phyloP scores from a whole-genome alignment of 1,140 invertebrate species.

The Triops longicaudatus region DNA sequence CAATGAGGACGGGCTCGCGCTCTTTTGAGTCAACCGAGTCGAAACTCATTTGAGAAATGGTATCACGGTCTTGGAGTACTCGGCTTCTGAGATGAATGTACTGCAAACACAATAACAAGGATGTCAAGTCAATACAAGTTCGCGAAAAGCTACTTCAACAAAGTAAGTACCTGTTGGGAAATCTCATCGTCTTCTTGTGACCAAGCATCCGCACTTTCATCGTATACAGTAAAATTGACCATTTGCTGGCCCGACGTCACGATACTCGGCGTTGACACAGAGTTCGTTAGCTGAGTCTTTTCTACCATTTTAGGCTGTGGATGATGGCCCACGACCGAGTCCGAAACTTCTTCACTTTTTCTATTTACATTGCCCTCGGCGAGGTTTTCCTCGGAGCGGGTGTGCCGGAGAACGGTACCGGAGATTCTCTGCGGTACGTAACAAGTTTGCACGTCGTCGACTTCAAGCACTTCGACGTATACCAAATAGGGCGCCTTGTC shows the following conservation, averaged over 20 bases:
- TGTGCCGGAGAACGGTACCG: conserved; percentile 71
- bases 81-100: conserved; percentile 50
- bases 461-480: conserved; percentile 92
- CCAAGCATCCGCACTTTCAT: conserved; percentile 67
- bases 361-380: conserved; percentile 36
- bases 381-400: conserved; percentile 88
- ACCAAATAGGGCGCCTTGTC: conserved; percentile 98
- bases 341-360: conserved; percentile 34
- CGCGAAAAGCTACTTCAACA: conserved; percentile 1
- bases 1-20: conserved; percentile 60
- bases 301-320: conserved; percentile 28
- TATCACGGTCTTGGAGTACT: conserved; percentile 48
- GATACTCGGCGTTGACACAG: conserved; percentile 27
- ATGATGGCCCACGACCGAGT: conserved; percentile 23
- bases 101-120: conserved; percentile 39
- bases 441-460: conserved; percentile 68
- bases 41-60: conserved; percentile 80
- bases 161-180: conserved; percentile 52
- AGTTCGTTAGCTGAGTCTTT: conserved; percentile 18
- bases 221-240: conserved; percentile 30
- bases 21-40: conserved; percentile 84
- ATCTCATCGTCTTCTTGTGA: conserved; percentile 94
- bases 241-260: background rate
- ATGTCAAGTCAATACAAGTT: conserved; percentile 17
- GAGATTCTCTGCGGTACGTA: conserved; percentile 65